Evolutionary conservation across 30 jellyfish, hydroid and myxozoan species (phyloP).

Genomic region (Catostylus mosaicus): DNA sequence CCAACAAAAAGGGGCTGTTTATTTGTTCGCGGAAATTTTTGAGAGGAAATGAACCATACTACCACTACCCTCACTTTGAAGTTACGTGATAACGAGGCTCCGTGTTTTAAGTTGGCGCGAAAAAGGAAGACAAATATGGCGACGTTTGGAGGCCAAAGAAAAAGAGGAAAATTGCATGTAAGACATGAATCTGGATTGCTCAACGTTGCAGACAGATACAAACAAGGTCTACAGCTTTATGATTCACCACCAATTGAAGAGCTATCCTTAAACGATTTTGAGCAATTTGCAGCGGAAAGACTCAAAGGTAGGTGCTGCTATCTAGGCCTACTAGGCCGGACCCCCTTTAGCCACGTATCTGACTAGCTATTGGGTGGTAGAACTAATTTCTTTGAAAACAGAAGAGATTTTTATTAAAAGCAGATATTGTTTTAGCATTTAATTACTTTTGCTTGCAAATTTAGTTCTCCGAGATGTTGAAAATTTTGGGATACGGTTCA

Average conservation of each 20-base stretch:
- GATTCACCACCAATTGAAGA: conserved; percentile 90
- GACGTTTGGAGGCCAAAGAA: conserved; percentile 24
- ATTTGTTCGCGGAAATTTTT: no score
- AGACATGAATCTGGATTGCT: conserved; percentile 36
- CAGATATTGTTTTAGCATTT: neutral
- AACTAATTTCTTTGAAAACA: no score
- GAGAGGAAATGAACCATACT: no score
- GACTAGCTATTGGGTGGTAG: neutral
- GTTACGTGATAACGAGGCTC: no score
- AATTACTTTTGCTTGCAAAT: neutral
- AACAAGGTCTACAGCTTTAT: conserved; percentile 67
- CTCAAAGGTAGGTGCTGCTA: conserved; percentile 59
- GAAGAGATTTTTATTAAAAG: neutral
- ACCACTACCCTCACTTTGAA: no score
- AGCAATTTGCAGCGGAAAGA: conserved; percentile 87
- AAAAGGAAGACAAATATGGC: conserved; percentile 34
- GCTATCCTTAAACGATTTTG: conserved; percentile 89
- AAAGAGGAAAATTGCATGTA: conserved; percentile 42
- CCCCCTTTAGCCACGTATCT: neutral
- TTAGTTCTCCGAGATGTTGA: conserved; percentile 93
- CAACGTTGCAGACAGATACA: conserved; percentile 54
- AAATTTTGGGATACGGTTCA: conserved; percentile 81
- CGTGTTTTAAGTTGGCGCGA: conserved; percentile 3
- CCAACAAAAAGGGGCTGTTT: no score
- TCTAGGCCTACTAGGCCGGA: neutral